Base-by-base conservation (phyloP, 2,888 invertebrate species). In the Celastrina argiolus region DNA sequence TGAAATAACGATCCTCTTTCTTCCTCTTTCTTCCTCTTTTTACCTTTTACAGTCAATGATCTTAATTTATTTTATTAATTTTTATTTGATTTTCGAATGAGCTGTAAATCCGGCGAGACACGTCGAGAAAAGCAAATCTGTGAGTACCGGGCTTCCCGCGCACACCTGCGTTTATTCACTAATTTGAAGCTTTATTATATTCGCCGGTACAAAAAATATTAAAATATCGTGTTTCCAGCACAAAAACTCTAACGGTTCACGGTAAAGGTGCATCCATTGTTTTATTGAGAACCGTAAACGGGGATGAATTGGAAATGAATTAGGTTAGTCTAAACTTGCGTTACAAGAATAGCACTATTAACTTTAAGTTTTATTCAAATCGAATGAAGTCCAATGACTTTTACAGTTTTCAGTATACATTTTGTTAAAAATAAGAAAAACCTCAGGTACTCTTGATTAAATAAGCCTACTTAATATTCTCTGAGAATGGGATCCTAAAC, bases 151-250 rank as follows among this genome's bases (percentile, higher is more conserved):
- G 31, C 39, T 56, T 65, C 65, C 68, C 34, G 42, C 31, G 34
- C 67, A 59, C 70, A 69, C 67, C 69, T 69, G 70, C 65, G 36
- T 63, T 45, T 70, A 34, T 61, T 69, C 66, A 67, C 45, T 67
- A 51, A 66, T 56, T 65, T 67, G 70, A 70, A 56, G 71, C 56
- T 66, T 73, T 70, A 72, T 73, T 67, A 73, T 72, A 69, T 68
- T 72, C 71, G 68, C 67, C 69, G 69, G 68, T 34, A 68, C 68
- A 72, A 67, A 66, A 66, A 56, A 58, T 61, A 71, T 68, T 59
- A 64, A 67, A 69, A 71, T 73, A 73, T 73, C 73, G 51, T 58
- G 66, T 73, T 73, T 71, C 72, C 45, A 61, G 45, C 34, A 45
- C 34, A 41, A 18, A 22, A 64, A 56, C 39, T 28, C 63, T 56